Conservation (phyloP, 2,797 vertebrate species). For the Liparis tanakae region DNA sequence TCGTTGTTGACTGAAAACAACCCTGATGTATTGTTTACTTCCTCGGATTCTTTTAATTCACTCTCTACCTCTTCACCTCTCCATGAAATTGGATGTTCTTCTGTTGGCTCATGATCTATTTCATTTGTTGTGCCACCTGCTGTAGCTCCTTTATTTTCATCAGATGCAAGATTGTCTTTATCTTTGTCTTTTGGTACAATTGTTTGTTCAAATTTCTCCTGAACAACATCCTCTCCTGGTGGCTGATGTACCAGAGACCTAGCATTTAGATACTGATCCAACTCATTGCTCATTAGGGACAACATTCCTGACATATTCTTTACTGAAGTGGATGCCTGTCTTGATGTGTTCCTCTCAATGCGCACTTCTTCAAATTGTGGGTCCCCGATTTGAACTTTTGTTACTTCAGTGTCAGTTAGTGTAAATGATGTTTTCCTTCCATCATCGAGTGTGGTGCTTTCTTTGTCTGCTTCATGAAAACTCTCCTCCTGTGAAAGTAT, state of each 20-base stretch:
- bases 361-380: constrained; percentile 49
- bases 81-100: neutral
- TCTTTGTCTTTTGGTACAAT: constrained; percentile 41
- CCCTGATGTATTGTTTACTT: constrained; percentile 11
- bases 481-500: constrained; percentile 56
- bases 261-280: constrained; percentile 53
- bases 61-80: constrained; percentile 7
- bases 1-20: constrained; percentile 29
- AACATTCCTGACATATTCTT: constrained; percentile 66
- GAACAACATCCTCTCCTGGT: constrained; percentile 38
- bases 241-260: constrained; percentile 6
- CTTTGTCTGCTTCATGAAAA: neutral
- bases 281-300: constrained; percentile 55
- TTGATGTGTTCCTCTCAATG: constrained; percentile 34
- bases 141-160: constrained; percentile 24
- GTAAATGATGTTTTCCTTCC: constrained; percentile 7
- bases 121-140: constrained; percentile 5
- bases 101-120: neutral
- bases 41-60: neutral
- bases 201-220: constrained; percentile 65
- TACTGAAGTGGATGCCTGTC: neutral
- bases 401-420: constrained; percentile 23
- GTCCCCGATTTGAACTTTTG: constrained; percentile 36
- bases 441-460: neutral
- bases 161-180: constrained; percentile 16